Base-by-base conservation (phyloP, 1,140 invertebrate species). In the Zelostemma sp. region DNA sequence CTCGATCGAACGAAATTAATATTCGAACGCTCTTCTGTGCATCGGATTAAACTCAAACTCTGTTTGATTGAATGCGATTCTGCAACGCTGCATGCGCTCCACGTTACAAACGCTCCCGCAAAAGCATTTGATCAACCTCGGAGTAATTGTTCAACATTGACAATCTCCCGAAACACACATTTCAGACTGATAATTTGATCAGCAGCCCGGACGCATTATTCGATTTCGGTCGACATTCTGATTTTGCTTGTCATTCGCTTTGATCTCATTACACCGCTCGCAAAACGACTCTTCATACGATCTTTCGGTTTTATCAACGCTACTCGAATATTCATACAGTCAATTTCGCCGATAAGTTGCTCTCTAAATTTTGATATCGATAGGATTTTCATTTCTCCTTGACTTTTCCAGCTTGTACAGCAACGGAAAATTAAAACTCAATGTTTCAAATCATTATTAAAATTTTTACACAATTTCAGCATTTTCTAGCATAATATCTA, bases 101-200 rank as follows among this genome's bases (percentile, higher is more conserved):
- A 51, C 57, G 58, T 72, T 68, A 72, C 70, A 72, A 25, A 65
- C 64, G 61, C 54, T 64, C 67, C 56, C 64, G 60, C 60, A 64
- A 72, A 72, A 72, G 69, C 63, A 72, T 72, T 72, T 68, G 69
- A 72, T 68, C 69, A 68, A 72, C 64, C 64, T 61, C 59, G 56
- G 56, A 67, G 59, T 72, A 67, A 72, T 72, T 72, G 68, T 72
- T 67, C 68, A 64, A 72, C 55, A 72, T 72, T 64, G 68, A 64
- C 63, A 56, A 67, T 72, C 63, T 72, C 63, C 57, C 68, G 63
- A 72, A 72, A 63, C 68, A 72, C 68, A 72, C 63, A 66, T 67
- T 63, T 72, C 68, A 66, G 58, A 63, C 68, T 72, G 68, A 72
- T 72, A 72, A 72, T 72, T 72, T 67, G 63, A 72, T 72, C 63